A percentile compares a stretch with the other conserved stretches of the same genome.
Conservation (phyloP, 37 sponge, comb jelly and placozoan genomes). For the Mnemiopsis leidyi region DNA sequence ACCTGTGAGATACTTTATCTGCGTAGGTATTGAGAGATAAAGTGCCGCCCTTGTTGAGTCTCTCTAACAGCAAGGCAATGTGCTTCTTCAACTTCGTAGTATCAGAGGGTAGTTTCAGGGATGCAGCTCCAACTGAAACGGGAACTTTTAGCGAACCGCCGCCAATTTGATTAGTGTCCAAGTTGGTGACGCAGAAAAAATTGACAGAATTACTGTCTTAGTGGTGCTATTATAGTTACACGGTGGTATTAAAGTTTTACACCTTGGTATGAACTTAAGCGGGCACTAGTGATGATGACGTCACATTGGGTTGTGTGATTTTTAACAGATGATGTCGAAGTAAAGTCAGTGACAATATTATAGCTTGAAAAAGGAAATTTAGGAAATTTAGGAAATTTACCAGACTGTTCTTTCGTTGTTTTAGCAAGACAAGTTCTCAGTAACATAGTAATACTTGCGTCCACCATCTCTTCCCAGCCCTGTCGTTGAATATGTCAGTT, state of each 20-base stretch:
- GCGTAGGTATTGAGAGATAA: slow-evolving; percentile 33
- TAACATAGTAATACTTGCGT: slow-evolving; percentile 73
- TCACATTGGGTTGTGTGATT: too few relatives aligned
- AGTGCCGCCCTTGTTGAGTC: slow-evolving; percentile 77
- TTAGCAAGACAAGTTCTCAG: slow-evolving; percentile 78
- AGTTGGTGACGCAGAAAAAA: too few relatives aligned
- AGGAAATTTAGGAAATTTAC: too few relatives aligned
- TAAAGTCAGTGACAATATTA: neutral
- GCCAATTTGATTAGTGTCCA: too few relatives aligned
- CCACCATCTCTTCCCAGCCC: slow-evolving; percentile 69
- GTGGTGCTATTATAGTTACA: too few relatives aligned
- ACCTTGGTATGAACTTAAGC: too few relatives aligned
- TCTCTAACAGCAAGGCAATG: slow-evolving; percentile 86
- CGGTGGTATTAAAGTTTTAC: too few relatives aligned
- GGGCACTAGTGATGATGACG: too few relatives aligned
- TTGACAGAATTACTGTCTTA: too few relatives aligned
- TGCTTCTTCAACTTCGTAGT: slow-evolving; percentile 84
- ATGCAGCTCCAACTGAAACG: slow-evolving; percentile 67
- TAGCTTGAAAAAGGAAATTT: too few relatives aligned
- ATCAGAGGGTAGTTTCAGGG: slow-evolving; percentile 74
- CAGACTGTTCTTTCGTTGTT: slow-evolving; percentile 72
- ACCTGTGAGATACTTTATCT: neutral
- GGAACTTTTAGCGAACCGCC: too few relatives aligned
- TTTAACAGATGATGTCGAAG: too few relatives aligned
- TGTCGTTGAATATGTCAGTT: neutral